Evolutionary conservation across 2,888 invertebrate genomes (phyloP), one percentile per base, ranked within the genome.

Genomic region (Dasypolia templi): DNA sequence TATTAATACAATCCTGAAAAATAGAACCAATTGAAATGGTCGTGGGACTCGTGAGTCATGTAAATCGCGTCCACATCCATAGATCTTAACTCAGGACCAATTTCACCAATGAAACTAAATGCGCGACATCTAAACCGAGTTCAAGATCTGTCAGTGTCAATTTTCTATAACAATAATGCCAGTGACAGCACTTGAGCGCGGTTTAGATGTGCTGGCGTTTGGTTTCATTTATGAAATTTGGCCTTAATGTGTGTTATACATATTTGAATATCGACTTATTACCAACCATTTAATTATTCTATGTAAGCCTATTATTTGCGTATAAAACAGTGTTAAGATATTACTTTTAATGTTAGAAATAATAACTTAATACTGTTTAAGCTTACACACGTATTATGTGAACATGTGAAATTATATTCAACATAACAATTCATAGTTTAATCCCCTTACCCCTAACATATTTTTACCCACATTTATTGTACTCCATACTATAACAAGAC

Each of bases 401-500:
- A n/a, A n/a, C n/a, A n/a, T n/a, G n/a, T n/a, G n/a, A 64, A 42
- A 51, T 75, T 59, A 5, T 29, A 39, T 51, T 19, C 2, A 39
- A 7, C 14, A 22, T 17, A 1, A 32, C 3, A 39, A 7, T 53
- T 66, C 26, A 32, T 1, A 59, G 61, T 66, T 22, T 0, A 22
- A 64, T 44, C 32, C 12, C 17, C 19, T 55, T 22, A 61, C 12
- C 26, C 32, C 12, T 42, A 53, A 61, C 42, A 42, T 56, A 42
- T 49, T 39, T 39, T 6, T 56, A 64, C 32, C 56, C 0, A n/a
- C n/a, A n/a, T n/a, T n/a, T n/a, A n/a, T n/a, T n/a, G n/a, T n/a
- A n/a, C 66, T 53, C 44, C 39, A 22, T 5, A 51, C 32, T 17
- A n/a, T 63, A 69, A 62, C 58, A 51, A 55, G 72, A 68, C 19